A percentile compares a stretch with the other conserved stretches of the same genome.
phyloP scores from a whole-genome alignment of 2,113 vertebrate genomes.

The Phyllostomus hastatus region DNA sequence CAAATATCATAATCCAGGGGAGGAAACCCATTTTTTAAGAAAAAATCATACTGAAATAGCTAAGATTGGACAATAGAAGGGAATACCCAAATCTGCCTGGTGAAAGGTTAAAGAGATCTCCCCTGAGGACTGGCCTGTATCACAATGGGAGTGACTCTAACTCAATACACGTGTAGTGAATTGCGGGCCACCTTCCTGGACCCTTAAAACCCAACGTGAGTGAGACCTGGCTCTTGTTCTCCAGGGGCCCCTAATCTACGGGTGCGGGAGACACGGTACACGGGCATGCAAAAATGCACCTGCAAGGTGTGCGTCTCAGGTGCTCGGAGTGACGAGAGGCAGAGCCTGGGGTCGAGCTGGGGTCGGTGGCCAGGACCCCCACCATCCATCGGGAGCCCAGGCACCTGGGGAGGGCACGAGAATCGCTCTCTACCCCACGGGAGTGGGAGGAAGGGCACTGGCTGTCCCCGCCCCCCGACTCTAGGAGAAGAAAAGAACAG shows the following conservation, averaged over 20 bases:
- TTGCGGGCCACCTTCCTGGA: no score
- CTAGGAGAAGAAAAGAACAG: background rate
- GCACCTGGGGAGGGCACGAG: background rate
- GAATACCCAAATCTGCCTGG: no score
- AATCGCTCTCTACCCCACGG: background rate
- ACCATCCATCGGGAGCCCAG: background rate
- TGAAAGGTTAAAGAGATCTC: background rate
- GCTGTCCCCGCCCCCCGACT: background rate
- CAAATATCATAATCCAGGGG: background rate
- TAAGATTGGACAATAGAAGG: background rate
- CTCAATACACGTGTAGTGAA: background rate
- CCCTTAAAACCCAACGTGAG: no score
- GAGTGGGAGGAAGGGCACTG: background rate
- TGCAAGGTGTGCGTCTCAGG: background rate
- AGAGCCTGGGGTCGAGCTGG: accelerated
- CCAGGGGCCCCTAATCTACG: background rate
- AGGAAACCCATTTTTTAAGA: background rate
- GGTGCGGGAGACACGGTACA: background rate
- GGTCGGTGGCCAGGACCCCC: no score
- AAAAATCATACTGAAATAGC: background rate
- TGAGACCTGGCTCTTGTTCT: background rate
- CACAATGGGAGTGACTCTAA: background rate
- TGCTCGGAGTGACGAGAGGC: background rate
- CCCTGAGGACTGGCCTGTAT: background rate
- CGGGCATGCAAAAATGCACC: no score